Conservation (phyloP, 2,888 invertebrate species). For the Coleophora deauratella region DNA sequence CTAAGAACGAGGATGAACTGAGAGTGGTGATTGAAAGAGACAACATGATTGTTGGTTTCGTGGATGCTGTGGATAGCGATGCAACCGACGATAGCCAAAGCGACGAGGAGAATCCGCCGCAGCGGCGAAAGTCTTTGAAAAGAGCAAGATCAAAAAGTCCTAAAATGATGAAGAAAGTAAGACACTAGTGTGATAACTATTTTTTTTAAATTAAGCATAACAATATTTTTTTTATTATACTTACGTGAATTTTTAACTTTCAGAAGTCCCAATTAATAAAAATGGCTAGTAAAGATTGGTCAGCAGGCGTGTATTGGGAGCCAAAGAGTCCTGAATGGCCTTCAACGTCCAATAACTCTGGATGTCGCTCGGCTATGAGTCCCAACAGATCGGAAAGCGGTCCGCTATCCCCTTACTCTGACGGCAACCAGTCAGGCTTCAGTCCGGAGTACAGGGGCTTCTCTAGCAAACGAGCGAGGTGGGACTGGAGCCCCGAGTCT, state of each 20-base stretch:
- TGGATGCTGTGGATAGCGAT: constrained; percentile 56
- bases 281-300: constrained; percentile 61
- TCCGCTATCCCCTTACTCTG: constrained; percentile 49
- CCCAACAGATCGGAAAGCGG: constrained; percentile 42
- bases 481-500: constrained; percentile 65
- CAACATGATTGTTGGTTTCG: constrained; percentile 64
- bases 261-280: constrained; percentile 48
- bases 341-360: constrained; percentile 28
- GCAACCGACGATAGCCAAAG: constrained; percentile 50
- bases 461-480: constrained; percentile 35
- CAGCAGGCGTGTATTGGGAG: constrained; percentile 60
- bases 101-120: constrained; percentile 35
- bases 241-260: constrained; percentile 11
- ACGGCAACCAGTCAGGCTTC: constrained; percentile 52
- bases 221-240: constrained; percentile 11
- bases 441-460: constrained; percentile 46
- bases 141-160: constrained; percentile 45
- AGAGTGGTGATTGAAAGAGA: constrained; percentile 65
- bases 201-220: constrained; percentile 6
- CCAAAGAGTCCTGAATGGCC: constrained; percentile 59
- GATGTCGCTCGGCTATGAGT: constrained; percentile 38
- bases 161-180: constrained; percentile 42
- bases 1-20: constrained; percentile 47
- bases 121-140: constrained; percentile 39
- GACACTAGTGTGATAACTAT: too few relatives aligned